A percentile compares a stretch with the other conserved stretches of the same genome.
These are phyloP conservation scores for Plagiodera versicolora DNA, from an alignment of 2,888 invertebrate species.

Conservation along the genomic window DNA sequence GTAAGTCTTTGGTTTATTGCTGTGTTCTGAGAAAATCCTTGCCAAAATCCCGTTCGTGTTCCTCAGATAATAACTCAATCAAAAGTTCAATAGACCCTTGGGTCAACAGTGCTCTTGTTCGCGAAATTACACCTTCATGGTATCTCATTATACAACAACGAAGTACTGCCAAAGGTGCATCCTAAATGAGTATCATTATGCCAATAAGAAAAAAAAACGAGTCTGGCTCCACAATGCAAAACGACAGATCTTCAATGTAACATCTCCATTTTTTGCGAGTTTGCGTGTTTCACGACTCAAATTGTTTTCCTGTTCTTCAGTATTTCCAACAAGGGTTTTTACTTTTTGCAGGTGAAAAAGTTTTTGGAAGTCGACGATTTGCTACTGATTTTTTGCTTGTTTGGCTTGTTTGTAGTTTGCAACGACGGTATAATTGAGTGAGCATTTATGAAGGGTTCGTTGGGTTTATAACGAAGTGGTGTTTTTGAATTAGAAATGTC, in stretches of 20 bases:
- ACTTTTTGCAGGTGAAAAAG: constrained; percentile 9
- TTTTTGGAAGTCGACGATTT: constrained; percentile 17
- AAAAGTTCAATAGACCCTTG: neutral
- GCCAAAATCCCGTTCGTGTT: neutral
- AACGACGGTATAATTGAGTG: constrained; percentile 16
- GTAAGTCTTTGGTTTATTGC: too few species aligned
- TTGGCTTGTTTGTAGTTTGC: neutral
- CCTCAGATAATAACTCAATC: neutral
- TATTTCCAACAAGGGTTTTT: neutral
- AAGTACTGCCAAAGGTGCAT: constrained; percentile 1
- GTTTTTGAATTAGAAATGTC: neutral
- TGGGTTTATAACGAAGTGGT: neutral
- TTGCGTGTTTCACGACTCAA: constrained; percentile 5
- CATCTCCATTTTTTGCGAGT: constrained; percentile 8
- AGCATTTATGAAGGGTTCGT: constrained; percentile 1
- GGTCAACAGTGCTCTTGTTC: neutral
- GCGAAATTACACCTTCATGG: neutral
- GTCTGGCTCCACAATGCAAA: neutral
- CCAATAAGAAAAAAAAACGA: neutral
- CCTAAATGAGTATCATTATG: constrained; percentile 8
- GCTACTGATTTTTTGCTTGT: neutral
- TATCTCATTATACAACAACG: neutral
- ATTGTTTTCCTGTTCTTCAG: neutral
- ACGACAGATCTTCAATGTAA: constrained; percentile 7
- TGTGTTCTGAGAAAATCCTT: too few species aligned